Conservation (phyloP, 2,888 invertebrate genomes). For the Hipparchia semele region DNA sequence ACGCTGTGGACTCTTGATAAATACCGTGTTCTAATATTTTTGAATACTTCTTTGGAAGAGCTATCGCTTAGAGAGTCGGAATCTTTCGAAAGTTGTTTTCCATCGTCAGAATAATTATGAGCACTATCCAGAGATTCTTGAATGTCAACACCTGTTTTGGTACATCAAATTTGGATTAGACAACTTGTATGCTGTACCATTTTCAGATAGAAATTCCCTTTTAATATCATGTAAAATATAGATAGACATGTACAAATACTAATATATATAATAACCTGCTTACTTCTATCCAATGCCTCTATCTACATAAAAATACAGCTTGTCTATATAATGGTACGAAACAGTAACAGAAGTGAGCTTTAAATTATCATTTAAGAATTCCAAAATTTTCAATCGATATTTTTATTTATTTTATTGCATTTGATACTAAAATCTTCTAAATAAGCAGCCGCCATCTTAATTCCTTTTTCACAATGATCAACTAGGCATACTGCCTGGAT, state of each 20-base stretch:
- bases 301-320: no score
- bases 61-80: conserved; percentile 65
- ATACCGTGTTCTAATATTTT: conserved; percentile 71
- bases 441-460: no score
- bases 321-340: no score
- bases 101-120: conserved; percentile 60
- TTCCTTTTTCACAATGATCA: no score
- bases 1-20: conserved; percentile 72
- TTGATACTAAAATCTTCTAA: no score
- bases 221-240: background rate
- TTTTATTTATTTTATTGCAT: no score
- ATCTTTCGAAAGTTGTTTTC: conserved; percentile 55
- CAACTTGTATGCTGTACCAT: conserved; percentile 48
- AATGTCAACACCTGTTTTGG: conserved; percentile 75
- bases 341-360: no score
- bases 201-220: background rate
- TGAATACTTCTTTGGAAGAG: conserved; percentile 67
- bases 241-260: no score
- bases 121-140: conserved; percentile 72
- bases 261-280: background rate
- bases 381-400: no score
- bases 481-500: no score
- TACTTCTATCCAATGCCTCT: no score
- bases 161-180: conserved; percentile 72
- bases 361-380: no score